Base-by-base conservation (phyloP, 2,113 vertebrate genomes). In the crab-eating macaque (Macaca fascicularis) region DNA sequence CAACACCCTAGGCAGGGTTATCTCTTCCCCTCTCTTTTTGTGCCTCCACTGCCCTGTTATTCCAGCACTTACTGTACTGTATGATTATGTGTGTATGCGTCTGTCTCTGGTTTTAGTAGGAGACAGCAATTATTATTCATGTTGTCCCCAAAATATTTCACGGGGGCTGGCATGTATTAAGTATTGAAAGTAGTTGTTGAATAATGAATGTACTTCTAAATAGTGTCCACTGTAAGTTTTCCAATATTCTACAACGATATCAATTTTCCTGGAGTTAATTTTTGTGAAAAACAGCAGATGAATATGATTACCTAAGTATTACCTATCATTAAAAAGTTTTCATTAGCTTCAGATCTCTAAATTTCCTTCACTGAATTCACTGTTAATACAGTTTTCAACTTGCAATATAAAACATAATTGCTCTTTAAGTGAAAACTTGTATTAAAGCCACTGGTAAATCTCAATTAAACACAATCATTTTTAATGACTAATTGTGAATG, bases 131-230 rank as follows among this genome's bases (percentile, higher is more conserved):
- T 40, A 59, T 40, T 90, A 25, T 93, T 69, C 76, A 84, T 90
- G 14, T 72, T 93, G 38, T 83, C 35, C 40, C 55, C 30, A 48
- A 93, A 83, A 61, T 81, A 85, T 64, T 96, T 89, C 90, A 92
- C 1, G 70, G 52, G 6, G 4, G 32, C 50, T 75, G 32, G 5
- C 52, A 25, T 27, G 3, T 75, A 84, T 35, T 76, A 76, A 35
- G 22, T 8, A 35, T 25, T 93, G 32, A 50, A 67, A 86, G 45
- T 75, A 9, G 38, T 67, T 75, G 59, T 32, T 48, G 50, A 89
- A 50, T 87, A 52, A 43, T 5, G 14, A 78, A 83, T 27, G 10
- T 25, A 38, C 22, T 72, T 57, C 55, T 32, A 2, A 84, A 32
- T 89, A 69, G 17, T 70, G 4, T 79, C 22, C 25, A n/a, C 40